Base-by-base conservation (phyloP, 2,888 invertebrate genomes). In the Hirtodrosophila duncani region DNA sequence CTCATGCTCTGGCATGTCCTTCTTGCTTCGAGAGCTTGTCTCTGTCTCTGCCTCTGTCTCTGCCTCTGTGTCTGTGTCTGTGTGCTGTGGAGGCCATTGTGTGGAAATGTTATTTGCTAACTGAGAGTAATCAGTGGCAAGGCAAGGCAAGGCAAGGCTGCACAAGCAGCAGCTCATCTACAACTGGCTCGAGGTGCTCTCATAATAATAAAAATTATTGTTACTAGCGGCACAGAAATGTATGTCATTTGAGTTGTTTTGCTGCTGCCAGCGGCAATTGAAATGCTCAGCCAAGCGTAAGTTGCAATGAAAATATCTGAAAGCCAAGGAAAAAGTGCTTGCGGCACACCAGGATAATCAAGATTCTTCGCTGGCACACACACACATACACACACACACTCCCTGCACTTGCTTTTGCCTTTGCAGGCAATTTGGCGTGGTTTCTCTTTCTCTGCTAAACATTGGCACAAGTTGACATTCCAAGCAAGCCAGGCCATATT, bases 121-220 rank as follows among this genome's bases (percentile, higher is more conserved):
- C 81, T 67, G 75, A 74, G 81, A 78, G 61, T 70, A 78, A 78
- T 75, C 81, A 78, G 64, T 49, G 66, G 58, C 50, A 9, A 3
- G 38, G 31, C n/a, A n/a, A n/a, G n/a, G n/a, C n/a, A n/a, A n/a
- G n/a, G n/a, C n/a, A n/a, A n/a, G n/a, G n/a, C n/a, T n/a, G n/a
- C n/a, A n/a, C n/a, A n/a, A n/a, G n/a, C 56, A 37, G 38, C 56
- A 50, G 44, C 66, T 63, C 64, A 48, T 58, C 63, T 53, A 27
- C 42, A 46, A 39, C 52, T 27, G 42, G 38, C 58, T 56, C 52
- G 58, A 71, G 70, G 78, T 71, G 80, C 77, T 63, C 72, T 71
- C 80, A 79, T 80, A 75, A 79, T 72, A 68, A 72, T 72, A 72
- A 72, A 72, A 80, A 77, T 72, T 72, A 72, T 72, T 71, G 80